Evolutionary conservation across 2,113 vertebrate genomes (phyloP), one percentile per base, ranked within the genome.

Genomic region (Australoheros scitulus): DNA sequence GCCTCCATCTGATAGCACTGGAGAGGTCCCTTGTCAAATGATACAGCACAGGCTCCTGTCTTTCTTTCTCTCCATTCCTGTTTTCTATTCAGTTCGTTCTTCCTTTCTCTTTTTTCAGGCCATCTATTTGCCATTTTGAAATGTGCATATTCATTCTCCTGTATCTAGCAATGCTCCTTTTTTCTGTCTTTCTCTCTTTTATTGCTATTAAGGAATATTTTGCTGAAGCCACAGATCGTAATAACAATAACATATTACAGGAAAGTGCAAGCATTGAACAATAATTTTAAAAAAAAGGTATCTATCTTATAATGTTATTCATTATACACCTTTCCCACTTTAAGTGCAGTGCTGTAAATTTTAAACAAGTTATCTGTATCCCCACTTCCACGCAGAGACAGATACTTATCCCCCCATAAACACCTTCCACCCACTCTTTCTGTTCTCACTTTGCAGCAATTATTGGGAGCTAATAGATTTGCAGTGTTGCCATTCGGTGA

Each of bases 1-100:
- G 94, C 96, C 96, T 96, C 81, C 64, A 96, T 96, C 96, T 97
- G 97, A 99, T 97, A 97, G 95, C 93, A 77, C 86, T 92, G 92
- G 93, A 96, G 95, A 97, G 97, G 95, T 95, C 92, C 89, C 94
- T 95, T 97, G 97, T 97, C 95, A 97, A 97, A 97, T 97, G 97
- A 99, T 96, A 92, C 91, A 96, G 93, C 95, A 91, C 96, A 98
- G 97, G 95, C 94, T 92, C 91, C 85, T 92, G 86, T 95, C 84
- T 85, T 81, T 88, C 80, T 81, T 90, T 83, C 72, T 88, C 63
- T 47, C 79, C 47, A 26, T 68, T 77, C 83, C 76, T 77, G 64
- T 68, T 77, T 80, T 80, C 36, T 80, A 41, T 17, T 77, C 36
- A n/a, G 2, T 61, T 81, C 61, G 83, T 86, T 80, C 38, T 78